Evolutionary conservation across 2,888 invertebrate species (phyloP).

Genomic region (Polydrusus pterygomalis): DNA sequence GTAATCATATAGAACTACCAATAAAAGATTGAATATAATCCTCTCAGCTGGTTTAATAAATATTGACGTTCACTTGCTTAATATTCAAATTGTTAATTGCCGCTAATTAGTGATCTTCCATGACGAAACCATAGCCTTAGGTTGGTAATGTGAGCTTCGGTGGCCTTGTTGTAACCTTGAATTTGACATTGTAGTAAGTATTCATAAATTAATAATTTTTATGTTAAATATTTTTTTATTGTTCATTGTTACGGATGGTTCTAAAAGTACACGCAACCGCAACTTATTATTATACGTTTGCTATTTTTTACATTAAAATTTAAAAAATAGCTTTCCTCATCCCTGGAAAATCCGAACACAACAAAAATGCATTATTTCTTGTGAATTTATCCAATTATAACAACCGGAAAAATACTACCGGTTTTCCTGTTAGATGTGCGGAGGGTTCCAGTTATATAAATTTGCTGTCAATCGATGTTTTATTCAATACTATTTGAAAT

Average conservation of each 20-base stretch:
- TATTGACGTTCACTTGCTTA: slow-evolving; percentile 42
- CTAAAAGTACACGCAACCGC: neutral
- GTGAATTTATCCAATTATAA: no score
- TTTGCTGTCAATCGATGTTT: no score
- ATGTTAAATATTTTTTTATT: slow-evolving; percentile 16
- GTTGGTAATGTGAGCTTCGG: neutral
- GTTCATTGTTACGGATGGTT: slow-evolving; percentile 1
- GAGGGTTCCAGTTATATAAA: no score
- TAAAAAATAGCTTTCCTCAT: no score
- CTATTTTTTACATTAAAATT: neutral
- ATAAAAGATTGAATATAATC: neutral
- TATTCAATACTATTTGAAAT: no score
- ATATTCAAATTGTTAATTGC: slow-evolving; percentile 22
- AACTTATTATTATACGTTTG: neutral
- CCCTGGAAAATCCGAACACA: no score
- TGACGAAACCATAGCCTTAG: slow-evolving; percentile 26
- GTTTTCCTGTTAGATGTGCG: no score
- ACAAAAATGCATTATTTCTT: no score
- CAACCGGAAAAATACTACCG: no score
- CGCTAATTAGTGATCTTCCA: slow-evolving; percentile 15
- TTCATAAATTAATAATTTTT: slow-evolving; percentile 1
- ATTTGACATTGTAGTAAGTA: slow-evolving; percentile 23
- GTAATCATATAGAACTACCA: neutral
- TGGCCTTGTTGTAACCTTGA: slow-evolving; percentile 16
- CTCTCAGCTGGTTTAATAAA: slow-evolving; percentile 25